Conservation (phyloP, 2,797 vertebrate species). For the Lepus oiostolus region DNA sequence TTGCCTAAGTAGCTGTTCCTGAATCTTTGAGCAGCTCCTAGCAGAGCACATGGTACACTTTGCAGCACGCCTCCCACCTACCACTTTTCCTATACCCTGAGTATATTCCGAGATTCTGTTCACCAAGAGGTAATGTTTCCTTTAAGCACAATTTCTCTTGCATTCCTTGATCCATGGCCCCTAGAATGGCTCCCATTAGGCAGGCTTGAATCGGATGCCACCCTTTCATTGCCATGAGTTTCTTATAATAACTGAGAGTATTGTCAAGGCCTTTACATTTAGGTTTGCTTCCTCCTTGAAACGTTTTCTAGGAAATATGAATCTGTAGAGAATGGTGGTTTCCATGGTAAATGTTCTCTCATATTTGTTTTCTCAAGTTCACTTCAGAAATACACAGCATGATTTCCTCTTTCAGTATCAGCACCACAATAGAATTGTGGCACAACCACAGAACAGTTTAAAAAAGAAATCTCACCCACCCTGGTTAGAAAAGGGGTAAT, state of each 20-base stretch:
- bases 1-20: conserved; percentile 5
- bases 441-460: conserved; percentile 31
- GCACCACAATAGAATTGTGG: conserved; percentile 60
- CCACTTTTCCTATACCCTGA: neutral
- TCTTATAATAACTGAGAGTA: neutral
- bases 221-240: conserved; percentile 29
- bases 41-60: neutral
- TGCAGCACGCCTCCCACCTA: neutral
- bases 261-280: conserved; percentile 59
- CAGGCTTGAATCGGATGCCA: conserved; percentile 47
- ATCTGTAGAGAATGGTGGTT: conserved; percentile 75
- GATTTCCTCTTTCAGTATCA: conserved; percentile 73
- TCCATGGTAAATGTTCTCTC: conserved; percentile 74
- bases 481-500: conserved; percentile 56
- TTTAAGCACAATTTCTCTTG: conserved; percentile 28
- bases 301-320: conserved; percentile 67
- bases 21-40: neutral
- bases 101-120: neutral
- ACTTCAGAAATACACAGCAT: conserved; percentile 73
- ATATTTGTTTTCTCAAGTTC: conserved; percentile 74
- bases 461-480: conserved; percentile 70
- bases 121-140: neutral
- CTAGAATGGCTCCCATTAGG: neutral
- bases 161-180: neutral
- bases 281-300: conserved; percentile 61